Conservation (phyloP, 2,888 invertebrate species). For the Eubasilissa splendida region DNA sequence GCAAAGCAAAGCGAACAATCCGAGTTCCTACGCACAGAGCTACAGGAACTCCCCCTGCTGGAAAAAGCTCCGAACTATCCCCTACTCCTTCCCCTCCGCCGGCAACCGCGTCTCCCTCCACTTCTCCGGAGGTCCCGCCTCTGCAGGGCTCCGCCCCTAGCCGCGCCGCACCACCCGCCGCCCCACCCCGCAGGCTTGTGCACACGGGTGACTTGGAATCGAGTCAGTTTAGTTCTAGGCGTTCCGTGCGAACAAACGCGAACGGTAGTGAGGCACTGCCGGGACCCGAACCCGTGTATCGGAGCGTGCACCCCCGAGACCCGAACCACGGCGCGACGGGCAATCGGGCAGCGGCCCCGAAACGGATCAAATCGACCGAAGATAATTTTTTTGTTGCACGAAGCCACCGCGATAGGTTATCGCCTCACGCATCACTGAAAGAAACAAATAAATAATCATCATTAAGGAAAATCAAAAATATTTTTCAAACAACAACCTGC, state of each 20-base stretch:
- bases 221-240: conserved; percentile 71
- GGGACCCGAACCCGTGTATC: conserved; percentile 49
- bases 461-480: background rate
- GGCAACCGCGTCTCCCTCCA: conserved; percentile 63
- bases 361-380: conserved; percentile 45
- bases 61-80: conserved; percentile 59
- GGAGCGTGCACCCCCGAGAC: conserved; percentile 44
- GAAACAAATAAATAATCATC: conserved; percentile 4
- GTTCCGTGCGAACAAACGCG: conserved; percentile 62
- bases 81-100: conserved; percentile 63
- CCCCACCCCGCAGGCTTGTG: conserved; percentile 67
- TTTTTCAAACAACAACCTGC: too few relatives aligned
- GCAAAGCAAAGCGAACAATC: background rate
- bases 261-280: conserved; percentile 58
- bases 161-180: conserved; percentile 66
- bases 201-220: conserved; percentile 74
- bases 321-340: conserved; percentile 45
- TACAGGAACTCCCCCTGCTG: conserved; percentile 63
- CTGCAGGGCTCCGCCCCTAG: conserved; percentile 59
- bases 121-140: conserved; percentile 65
- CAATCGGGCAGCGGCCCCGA: conserved; percentile 47
- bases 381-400: conserved; percentile 39
- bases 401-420: conserved; percentile 3
- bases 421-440: background rate
- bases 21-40: conserved; percentile 48